Percentiles rank a stretch among this genome's conserved stretches.
These are phyloP conservation scores for Sebastes trivittatus DNA, from an alignment of 2,797 vertebrate species.

Conservation along the genomic window DNA sequence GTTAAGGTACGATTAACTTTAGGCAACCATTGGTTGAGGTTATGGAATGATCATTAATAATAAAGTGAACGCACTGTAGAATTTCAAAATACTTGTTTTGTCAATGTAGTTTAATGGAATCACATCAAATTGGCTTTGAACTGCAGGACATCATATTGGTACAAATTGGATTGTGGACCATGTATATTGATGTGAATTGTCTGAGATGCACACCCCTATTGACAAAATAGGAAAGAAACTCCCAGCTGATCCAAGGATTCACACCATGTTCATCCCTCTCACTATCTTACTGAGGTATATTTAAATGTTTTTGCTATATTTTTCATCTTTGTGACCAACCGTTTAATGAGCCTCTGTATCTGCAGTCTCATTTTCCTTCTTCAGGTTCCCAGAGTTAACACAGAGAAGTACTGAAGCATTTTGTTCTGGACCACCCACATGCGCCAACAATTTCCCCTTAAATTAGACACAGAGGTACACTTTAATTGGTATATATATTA, in stretches of 20 bases:
- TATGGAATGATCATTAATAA: too few species aligned
- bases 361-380: not conserved
- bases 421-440: slow-evolving; percentile 41
- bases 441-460: slow-evolving; percentile 17
- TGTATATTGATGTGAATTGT: not conserved
- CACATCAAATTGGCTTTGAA: not conserved
- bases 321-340: not conserved
- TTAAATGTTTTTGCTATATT: not conserved
- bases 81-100: not conserved
- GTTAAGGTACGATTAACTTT: too few species aligned
- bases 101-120: not conserved
- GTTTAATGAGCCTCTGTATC: not conserved
- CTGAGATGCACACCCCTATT: not conserved
- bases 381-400: slow-evolving; percentile 7
- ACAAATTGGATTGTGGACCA: not conserved
- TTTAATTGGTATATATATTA: slow-evolving; percentile 30
- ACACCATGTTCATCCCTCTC: not conserved
- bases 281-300: not conserved
- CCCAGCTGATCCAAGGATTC: not conserved
- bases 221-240: not conserved
- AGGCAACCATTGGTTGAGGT: too few species aligned
- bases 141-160: not conserved
- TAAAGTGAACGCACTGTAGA: too few species aligned
- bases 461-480: slow-evolving; percentile 39
- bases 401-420: not conserved